A percentile compares a stretch with the other conserved stretches of the same genome.
phyloP scores from a whole-genome alignment of 2,113 vertebrate genomes.

The Colius striatus region DNA sequence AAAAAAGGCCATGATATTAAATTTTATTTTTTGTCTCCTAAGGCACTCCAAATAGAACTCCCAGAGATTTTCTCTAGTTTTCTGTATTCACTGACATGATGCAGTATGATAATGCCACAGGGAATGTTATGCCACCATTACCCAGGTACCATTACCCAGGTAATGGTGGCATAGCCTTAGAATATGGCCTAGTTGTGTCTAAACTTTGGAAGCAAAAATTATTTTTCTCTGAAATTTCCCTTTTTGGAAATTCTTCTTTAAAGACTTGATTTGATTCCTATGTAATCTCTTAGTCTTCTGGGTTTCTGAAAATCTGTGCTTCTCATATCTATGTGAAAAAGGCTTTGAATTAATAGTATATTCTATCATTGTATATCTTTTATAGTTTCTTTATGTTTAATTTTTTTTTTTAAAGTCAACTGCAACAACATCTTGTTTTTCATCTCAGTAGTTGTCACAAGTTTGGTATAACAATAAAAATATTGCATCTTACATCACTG shows the following conservation, averaged over 20 bases:
- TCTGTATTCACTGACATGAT: neutral
- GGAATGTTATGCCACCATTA: neutral
- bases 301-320: neutral
- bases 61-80: neutral
- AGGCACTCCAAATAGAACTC: neutral
- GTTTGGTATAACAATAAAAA: constrained; percentile 40
- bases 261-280: neutral
- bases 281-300: neutral
- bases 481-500: constrained; percentile 47
- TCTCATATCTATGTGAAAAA: neutral
- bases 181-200: neutral
- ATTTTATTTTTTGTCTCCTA: neutral
- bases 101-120: neutral
- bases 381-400: neutral
- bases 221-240: neutral
- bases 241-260: neutral
- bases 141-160: neutral
- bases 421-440: neutral
- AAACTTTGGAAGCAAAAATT: neutral
- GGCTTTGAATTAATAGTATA: neutral
- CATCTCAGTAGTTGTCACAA: constrained; percentile 36
- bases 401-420: neutral
- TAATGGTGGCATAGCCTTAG: neutral
- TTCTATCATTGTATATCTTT: neutral
- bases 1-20: neutral